Evolutionary conservation across 1,140 invertebrate species (phyloP).

Genomic region (Campodea augens): DNA sequence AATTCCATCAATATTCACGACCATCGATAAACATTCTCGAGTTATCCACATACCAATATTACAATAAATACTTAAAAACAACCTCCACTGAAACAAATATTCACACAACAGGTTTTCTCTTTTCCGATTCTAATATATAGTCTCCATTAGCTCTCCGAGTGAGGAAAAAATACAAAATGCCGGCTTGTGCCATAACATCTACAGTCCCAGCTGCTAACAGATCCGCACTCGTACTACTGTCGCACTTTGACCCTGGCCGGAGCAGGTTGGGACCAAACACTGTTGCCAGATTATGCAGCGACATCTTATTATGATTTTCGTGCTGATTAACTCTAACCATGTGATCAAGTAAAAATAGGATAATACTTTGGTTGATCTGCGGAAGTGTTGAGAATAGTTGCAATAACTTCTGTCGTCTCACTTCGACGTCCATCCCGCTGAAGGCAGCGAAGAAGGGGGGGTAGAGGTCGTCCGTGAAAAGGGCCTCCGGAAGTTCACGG

Average conservation of each 20-base stretch:
- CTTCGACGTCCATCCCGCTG: conserved; percentile 30
- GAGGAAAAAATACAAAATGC: conserved; percentile 77
- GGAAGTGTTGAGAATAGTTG: conserved; percentile 52
- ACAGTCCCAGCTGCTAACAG: conserved; percentile 72
- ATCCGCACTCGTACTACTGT: conserved; percentile 33
- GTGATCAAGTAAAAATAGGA: conserved; percentile 69
- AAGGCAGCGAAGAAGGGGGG: conserved; percentile 54
- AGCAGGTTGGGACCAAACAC: conserved; percentile 90
- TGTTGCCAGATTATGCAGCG: conserved; percentile 87
- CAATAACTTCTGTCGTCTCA: conserved; percentile 29
- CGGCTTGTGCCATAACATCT: conserved; percentile 86
- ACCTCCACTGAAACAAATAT: too few relatives aligned
- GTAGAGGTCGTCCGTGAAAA: conserved; percentile 80
- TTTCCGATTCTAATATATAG: too few relatives aligned
- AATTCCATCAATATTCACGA: too few relatives aligned
- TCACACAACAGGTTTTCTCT: too few relatives aligned
- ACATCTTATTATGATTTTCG: conserved; percentile 91
- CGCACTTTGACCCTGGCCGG: conserved; percentile 34
- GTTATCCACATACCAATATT: too few relatives aligned
- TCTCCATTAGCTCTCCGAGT: conserved; percentile 29
- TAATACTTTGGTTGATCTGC: conserved; percentile 66
- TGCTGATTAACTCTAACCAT: conserved; percentile 72
- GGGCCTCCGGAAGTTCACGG: conserved; percentile 80
- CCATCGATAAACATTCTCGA: too few relatives aligned
- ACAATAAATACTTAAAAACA: too few relatives aligned